Conservation (phyloP, 2,888 invertebrate species). For the Patella depressa region DNA sequence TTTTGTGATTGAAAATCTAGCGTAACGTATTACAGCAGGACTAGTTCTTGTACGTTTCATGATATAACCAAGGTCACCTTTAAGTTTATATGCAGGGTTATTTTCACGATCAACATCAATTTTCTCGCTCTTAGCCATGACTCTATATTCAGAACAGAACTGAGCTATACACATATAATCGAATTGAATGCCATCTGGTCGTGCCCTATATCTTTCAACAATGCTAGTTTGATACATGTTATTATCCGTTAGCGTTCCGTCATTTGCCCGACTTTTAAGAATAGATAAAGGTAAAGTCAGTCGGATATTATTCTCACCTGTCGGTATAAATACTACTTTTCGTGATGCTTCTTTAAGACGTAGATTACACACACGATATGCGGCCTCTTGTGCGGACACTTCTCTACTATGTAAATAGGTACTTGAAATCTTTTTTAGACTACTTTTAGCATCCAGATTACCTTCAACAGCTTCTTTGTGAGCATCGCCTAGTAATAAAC, state of each 20-base stretch:
- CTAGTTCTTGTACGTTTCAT: not conserved
- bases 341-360: slow-evolving; percentile 29
- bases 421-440: slow-evolving; percentile 26
- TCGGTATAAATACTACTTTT: slow-evolving; percentile 30
- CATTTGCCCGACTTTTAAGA: too few relatives aligned
- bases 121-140: slow-evolving; percentile 10
- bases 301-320: slow-evolving; percentile 21
- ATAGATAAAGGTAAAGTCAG: not conserved
- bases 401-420: slow-evolving; percentile 34
- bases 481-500: slow-evolving; percentile 24
- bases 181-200: not conserved
- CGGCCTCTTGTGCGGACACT: slow-evolving; percentile 33
- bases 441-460: slow-evolving; percentile 24
- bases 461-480: slow-evolving; percentile 29
- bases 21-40: not conserved
- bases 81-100: slow-evolving; percentile 9
- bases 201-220: slow-evolving; percentile 4
- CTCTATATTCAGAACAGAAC: slow-evolving; percentile 22
- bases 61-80: slow-evolving; percentile 4
- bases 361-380: slow-evolving; percentile 26
- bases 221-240: slow-evolving; percentile 15
- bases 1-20: not conserved
- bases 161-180: slow-evolving; percentile 13
- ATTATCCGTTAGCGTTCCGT: not conserved
- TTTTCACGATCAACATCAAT: not conserved